Percentiles rank a stretch among this genome's conserved stretches.
Conservation (phyloP, 2,113 vertebrate species). For the Podarcis muralis region DNA sequence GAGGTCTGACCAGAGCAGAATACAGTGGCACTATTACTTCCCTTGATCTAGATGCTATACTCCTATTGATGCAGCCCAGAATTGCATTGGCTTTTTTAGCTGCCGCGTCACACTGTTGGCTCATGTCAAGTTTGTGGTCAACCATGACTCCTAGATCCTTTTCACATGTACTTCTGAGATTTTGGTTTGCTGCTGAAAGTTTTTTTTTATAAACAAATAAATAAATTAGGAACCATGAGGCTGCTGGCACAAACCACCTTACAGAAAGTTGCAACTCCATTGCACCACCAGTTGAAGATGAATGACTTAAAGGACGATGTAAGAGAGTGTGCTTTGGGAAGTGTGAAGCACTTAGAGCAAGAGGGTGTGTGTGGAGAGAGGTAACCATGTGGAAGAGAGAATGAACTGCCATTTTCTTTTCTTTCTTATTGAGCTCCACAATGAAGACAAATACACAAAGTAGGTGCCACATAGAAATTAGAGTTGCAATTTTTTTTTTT, state of each 20-base stretch:
- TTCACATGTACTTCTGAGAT: background rate
- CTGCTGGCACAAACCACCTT: background rate
- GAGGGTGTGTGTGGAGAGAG: background rate
- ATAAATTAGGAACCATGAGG: background rate
- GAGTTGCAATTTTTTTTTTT: background rate
- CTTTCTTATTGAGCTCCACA: background rate
- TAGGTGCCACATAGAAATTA: background rate
- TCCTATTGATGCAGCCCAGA: too few relatives aligned
- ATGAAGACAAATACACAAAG: background rate
- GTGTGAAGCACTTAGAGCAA: background rate
- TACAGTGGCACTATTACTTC: too few relatives aligned
- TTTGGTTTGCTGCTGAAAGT: background rate
- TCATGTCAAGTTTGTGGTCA: too few relatives aligned
- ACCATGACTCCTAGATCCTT: too few relatives aligned
- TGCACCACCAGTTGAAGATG: background rate
- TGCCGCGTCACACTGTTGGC: too few relatives aligned
- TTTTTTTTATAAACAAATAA: background rate
- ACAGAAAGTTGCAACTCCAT: background rate
- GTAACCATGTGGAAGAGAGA: background rate
- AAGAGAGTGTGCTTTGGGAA: background rate
- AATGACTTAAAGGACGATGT: background rate
- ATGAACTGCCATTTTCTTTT: background rate
- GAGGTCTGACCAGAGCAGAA: too few relatives aligned
- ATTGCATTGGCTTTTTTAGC: too few relatives aligned
- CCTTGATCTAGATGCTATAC: too few relatives aligned